Evolutionary conservation across 2,888 invertebrate species (phyloP), one percentile per base, ranked within the genome.

Genomic region (Cerastis rubricosa): DNA sequence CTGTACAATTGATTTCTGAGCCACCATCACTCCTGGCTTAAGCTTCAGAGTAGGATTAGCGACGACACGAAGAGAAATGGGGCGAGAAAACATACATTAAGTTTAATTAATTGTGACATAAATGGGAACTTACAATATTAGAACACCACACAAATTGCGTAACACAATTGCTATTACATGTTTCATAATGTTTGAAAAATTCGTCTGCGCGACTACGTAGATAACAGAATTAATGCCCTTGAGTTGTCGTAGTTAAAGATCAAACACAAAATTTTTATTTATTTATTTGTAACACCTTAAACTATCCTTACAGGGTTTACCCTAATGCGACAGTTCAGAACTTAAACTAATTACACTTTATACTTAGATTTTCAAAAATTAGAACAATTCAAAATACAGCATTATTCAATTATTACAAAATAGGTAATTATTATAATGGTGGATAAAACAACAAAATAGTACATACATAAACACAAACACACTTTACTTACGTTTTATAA

Each of bases 1-100:
- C 47, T 2, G 51, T 29, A 9, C 35, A 78, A 78, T 78, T 71
- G 51, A 78, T 71, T 78, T 45, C 71, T 51, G 59, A 47, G 71
- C 78, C 66, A 40, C 72, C 78, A 71, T 78, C 51, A 40, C 51
- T 54, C 49, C 22, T 7, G 51, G 49, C 54, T 64, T 77, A 71
- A 47, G 45, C n/a, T 51, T 66, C 35, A n/a, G 25, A 19, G 6
- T 19, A 9, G 66, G 64, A 71, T 78, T 71, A 78, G 14, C 19
- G 35, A 40, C 54, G 17, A 76, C 71, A 54, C 22, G 35, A 59
- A 61, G 43, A 71, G 22, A 61, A 71, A 29, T 78, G 59, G n/a
- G 22, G 8, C 25, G 11, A 61, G 35, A 19, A 35, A 66, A 63
- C 47, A 57, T 25, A n/a, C 40, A 29, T n/a, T 40, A 22, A 19